Conservation (phyloP, 2,888 invertebrate genomes). For the Drosophila falleni region DNA sequence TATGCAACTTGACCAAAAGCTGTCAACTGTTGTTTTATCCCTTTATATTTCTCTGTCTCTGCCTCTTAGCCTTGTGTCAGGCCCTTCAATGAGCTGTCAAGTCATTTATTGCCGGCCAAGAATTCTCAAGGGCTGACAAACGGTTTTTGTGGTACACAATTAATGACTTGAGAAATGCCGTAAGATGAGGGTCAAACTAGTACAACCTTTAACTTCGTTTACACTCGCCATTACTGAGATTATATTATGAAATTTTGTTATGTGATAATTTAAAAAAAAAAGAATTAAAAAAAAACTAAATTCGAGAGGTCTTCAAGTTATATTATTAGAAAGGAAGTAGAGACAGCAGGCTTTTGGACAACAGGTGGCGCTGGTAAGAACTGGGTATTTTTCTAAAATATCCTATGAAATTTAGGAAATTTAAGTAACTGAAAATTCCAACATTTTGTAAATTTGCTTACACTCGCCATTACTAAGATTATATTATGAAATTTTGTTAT, state of each 20-base stretch:
- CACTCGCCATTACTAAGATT: background rate
- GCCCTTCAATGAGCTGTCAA: conserved; percentile 39
- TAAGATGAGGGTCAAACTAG: conserved; percentile 5
- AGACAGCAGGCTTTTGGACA: no score
- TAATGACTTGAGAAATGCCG: conserved; percentile 27
- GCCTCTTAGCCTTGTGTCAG: conserved; percentile 4
- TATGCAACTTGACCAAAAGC: conserved; percentile 10
- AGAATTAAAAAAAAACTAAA: background rate
- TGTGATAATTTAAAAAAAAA: background rate
- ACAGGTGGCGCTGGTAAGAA: no score
- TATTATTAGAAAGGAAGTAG: no score
- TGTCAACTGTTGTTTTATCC: background rate
- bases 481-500: conserved; percentile 5
- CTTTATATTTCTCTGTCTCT: background rate
- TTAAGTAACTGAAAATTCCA: no score
- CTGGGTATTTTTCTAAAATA: no score
- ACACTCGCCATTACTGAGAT: background rate
- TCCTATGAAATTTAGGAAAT: no score
- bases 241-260: conserved; percentile 4
- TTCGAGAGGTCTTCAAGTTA: background rate
- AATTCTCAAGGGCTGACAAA: conserved; percentile 50
- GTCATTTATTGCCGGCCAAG: conserved; percentile 26
- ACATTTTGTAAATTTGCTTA: background rate
- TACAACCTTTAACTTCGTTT: background rate
- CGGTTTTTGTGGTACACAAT: conserved; percentile 24